phyloP scores from a whole-genome alignment of 2,113 vertebrate genomes.

The Thoracochromis brauschi region DNA sequence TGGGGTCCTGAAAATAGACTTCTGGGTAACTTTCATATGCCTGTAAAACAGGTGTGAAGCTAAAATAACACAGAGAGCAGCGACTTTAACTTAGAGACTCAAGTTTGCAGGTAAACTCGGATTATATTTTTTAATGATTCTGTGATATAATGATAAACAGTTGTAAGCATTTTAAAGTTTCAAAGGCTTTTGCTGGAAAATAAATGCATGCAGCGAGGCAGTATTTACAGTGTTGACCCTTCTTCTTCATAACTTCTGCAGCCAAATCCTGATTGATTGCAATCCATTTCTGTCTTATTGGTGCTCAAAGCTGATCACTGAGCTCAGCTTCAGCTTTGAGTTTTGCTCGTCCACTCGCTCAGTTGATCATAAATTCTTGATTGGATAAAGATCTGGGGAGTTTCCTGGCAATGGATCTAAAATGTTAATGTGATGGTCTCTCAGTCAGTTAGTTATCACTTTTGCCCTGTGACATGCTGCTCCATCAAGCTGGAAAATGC shows the following conservation, averaged over 20 bases:
- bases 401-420: background rate
- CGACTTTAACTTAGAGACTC: background rate
- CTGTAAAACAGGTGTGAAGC: background rate
- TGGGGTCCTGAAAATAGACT: conserved; percentile 15
- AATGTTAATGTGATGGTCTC: background rate
- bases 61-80: background rate
- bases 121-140: background rate
- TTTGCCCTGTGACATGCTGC: background rate
- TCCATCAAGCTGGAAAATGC: background rate
- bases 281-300: background rate
- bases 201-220: background rate
- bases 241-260: background rate
- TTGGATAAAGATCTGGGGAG: background rate
- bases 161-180: background rate
- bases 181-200: background rate
- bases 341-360: background rate
- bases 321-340: background rate
- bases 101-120: background rate
- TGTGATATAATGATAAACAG: background rate
- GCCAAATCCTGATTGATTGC: background rate
- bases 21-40: background rate
- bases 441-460: background rate
- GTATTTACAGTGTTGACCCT: background rate
- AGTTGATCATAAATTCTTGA: background rate
- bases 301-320: background rate